phyloP scores from a whole-genome alignment of 2,113 vertebrate species.

The Megaceryle torquata region DNA sequence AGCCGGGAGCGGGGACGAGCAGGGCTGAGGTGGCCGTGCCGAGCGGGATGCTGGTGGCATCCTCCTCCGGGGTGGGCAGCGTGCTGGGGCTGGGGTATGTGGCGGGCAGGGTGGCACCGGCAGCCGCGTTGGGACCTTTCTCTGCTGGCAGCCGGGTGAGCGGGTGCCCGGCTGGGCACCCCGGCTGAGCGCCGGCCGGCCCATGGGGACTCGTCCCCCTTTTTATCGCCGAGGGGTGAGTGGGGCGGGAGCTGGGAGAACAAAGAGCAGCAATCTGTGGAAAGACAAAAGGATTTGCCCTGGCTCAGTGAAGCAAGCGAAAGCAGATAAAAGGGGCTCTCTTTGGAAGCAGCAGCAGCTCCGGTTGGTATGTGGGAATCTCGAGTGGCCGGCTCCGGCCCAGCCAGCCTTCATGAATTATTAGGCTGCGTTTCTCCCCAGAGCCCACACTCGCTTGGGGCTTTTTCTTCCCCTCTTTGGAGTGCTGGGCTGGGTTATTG shows the following conservation, averaged over 20 bases:
- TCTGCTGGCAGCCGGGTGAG: background rate
- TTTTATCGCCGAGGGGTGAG: slow-evolving; percentile 57
- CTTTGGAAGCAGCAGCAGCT: slow-evolving; percentile 85
- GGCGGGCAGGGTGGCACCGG: background rate
- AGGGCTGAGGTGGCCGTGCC: background rate
- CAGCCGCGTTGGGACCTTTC: background rate
- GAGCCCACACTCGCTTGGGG: slow-evolving; percentile 46
- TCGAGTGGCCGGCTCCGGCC: slow-evolving; percentile 74
- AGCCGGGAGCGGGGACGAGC: rapidly evolving
- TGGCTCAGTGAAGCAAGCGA: slow-evolving; percentile 91
- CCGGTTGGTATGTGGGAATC: slow-evolving; percentile 89
- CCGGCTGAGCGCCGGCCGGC: background rate
- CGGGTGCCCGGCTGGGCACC: background rate
- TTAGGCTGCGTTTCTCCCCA: slow-evolving; percentile 69
- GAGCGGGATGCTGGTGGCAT: background rate
- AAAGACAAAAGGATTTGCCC: slow-evolving; percentile 89
- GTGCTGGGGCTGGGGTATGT: background rate
- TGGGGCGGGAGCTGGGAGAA: slow-evolving; percentile 74
- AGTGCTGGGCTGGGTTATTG: slow-evolving; percentile 25
- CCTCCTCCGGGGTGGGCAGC: rapidly evolving
- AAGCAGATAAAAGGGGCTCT: slow-evolving; percentile 89
- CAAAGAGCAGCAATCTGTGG: slow-evolving; percentile 91
- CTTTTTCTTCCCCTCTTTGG: slow-evolving; percentile 58
- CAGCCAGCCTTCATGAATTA: slow-evolving; percentile 82
- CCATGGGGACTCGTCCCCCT: slow-evolving; percentile 60